Conservation (phyloP, 2,888 invertebrate species). For the Microdon myrmicae region DNA sequence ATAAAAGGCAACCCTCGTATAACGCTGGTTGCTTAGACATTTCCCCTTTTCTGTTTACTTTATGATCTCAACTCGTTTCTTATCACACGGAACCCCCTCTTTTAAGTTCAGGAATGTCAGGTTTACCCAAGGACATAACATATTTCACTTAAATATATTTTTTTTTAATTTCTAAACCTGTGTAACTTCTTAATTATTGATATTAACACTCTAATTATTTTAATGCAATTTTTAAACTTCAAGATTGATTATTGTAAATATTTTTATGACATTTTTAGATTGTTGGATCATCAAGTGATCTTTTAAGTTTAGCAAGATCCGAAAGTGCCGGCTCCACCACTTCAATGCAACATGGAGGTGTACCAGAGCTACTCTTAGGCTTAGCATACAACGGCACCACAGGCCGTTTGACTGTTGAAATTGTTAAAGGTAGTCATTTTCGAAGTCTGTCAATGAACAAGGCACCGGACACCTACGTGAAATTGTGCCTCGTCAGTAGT, state of each 20-base stretch:
- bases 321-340: constrained; percentile 95
- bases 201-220: too few relatives aligned
- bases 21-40: too few relatives aligned
- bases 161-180: too few relatives aligned
- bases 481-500: constrained; percentile 89
- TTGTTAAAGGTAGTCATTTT: constrained; percentile 75
- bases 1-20: too few relatives aligned
- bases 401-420: constrained; percentile 91
- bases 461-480: constrained; percentile 94
- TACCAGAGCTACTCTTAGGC: constrained; percentile 89
- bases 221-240: too few relatives aligned
- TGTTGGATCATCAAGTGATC: constrained; percentile 71
- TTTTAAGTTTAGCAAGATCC: constrained; percentile 85
- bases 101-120: too few relatives aligned
- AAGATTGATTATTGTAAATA: neutral
- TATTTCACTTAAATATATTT: too few relatives aligned
- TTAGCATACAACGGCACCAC: constrained; percentile 93
- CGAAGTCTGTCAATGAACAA: constrained; percentile 81
- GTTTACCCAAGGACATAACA: too few relatives aligned
- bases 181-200: too few relatives aligned
- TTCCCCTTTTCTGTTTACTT: too few relatives aligned
- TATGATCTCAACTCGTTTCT: too few relatives aligned
- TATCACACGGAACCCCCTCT: too few relatives aligned
- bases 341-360: constrained; percentile 89
- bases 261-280: constrained; percentile 60